Percentiles rank a stretch among this genome's conserved stretches.
Evolutionary conservation across 2,888 invertebrate genomes (phyloP).

Genomic region (Rhabditoides inermis): DNA sequence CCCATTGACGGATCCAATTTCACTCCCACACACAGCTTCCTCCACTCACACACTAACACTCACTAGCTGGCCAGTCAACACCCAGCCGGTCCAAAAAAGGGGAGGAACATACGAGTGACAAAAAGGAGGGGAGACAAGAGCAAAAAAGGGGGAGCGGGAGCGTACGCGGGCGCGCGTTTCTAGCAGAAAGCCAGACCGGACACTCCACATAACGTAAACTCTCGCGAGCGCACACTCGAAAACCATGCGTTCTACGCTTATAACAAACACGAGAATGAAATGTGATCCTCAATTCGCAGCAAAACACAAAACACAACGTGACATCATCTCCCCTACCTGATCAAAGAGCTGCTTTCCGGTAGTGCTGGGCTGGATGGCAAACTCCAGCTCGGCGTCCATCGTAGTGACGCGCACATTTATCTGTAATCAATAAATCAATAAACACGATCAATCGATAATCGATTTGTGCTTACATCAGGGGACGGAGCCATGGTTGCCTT

Average conservation of each 20-base stretch:
- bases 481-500: no score
- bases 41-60: no score
- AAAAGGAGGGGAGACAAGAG: not conserved
- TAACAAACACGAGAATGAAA: not conserved
- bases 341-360: constrained; percentile 99
- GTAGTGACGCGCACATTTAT: constrained; percentile 99
- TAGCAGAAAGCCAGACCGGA: no score
- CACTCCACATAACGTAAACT: no score
- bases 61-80: no score
- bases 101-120: no score
- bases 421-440: constrained; percentile 47
- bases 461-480: constrained; percentile 1
- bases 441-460: not conserved
- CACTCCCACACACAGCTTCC: no score
- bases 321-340: constrained; percentile 66
- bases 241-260: not conserved
- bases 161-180: not conserved
- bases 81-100: no score
- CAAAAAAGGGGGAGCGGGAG: not conserved
- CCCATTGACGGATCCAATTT: no score
- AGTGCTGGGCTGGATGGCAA: constrained; percentile 98
- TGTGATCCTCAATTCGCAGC: no score
- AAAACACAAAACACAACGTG: not conserved
- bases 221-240: no score
- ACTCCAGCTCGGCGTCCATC: constrained; percentile 99